Evolutionary conservation across 2,113 vertebrate genomes (phyloP).

Genomic region (Struthidea cinerea): DNA sequence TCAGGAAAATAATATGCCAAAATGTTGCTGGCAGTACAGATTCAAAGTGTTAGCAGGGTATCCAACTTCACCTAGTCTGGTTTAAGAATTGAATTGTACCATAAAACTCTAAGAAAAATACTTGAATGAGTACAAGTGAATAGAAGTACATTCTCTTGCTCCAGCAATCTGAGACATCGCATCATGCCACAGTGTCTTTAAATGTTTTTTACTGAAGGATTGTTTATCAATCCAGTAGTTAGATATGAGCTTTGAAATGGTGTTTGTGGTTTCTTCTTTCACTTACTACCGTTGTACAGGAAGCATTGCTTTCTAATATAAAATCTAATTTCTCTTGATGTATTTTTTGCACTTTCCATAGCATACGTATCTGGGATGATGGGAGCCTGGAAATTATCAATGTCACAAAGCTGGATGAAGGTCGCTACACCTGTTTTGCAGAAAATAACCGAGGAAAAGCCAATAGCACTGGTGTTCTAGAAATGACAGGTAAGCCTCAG

Average conservation of each 20-base stretch:
- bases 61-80: not conserved
- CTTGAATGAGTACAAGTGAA: not conserved
- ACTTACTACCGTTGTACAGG: not conserved
- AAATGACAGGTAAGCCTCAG: conserved; percentile 81
- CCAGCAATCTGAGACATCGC: not conserved
- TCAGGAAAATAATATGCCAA: not conserved
- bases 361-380: conserved; percentile 89
- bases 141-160: not conserved
- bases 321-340: not conserved
- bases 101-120: not conserved
- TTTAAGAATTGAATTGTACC: not conserved
- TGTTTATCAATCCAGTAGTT: not conserved
- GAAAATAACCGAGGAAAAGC: conserved; percentile 91
- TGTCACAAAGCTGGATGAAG: conserved; percentile 85
- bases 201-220: not conserved
- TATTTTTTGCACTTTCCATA: conserved; percentile 47
- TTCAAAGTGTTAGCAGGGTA: not conserved
- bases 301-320: not conserved
- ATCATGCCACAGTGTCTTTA: not conserved
- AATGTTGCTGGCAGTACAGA: not conserved
- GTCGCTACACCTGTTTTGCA: conserved; percentile 92
- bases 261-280: not conserved
- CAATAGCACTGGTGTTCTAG: conserved; percentile 87
- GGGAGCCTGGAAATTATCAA: conserved; percentile 94
- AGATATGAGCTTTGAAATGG: not conserved